Evolutionary conservation across 2,797 vertebrate species (phyloP).

Genomic region (Galago senegalensis): DNA sequence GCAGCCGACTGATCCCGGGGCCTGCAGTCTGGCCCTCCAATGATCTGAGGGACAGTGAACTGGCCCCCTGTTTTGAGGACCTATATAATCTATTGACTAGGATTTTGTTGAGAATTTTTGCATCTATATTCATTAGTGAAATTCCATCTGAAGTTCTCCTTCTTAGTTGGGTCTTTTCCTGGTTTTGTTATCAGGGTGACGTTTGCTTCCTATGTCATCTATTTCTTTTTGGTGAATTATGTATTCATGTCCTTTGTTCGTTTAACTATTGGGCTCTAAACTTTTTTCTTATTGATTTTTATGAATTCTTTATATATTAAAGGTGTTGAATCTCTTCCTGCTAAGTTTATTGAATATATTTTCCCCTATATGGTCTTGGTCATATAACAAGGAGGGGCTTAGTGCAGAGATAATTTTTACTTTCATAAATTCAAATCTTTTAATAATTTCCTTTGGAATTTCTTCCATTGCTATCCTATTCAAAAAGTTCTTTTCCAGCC

Average conservation of each 20-base stretch:
- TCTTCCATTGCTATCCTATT: constrained; percentile 9
- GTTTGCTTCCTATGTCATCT: not conserved
- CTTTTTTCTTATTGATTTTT: constrained; percentile 56
- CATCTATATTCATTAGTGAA: too few relatives aligned
- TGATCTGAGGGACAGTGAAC: too few relatives aligned
- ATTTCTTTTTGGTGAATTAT: not conserved
- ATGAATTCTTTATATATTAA: constrained; percentile 44
- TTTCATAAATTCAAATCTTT: constrained; percentile 46
- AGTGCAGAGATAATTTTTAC: not conserved
- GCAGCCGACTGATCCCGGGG: too few relatives aligned
- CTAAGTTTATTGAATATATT: constrained; percentile 38
- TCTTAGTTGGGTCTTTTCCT: too few relatives aligned
- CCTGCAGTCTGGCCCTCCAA: too few relatives aligned
- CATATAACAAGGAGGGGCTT: not conserved
- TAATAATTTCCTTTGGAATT: constrained; percentile 37
- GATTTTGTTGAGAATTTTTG: too few relatives aligned
- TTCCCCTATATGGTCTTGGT: not conserved
- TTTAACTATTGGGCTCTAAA: not conserved
- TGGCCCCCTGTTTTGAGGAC: too few relatives aligned
- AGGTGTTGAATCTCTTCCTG: not conserved
- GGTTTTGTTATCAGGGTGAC: too few relatives aligned
- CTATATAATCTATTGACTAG: too few relatives aligned
- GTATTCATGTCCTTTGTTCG: constrained; percentile 24
- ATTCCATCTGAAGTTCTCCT: too few relatives aligned
- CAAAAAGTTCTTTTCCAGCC: not conserved